Evolutionary conservation across 2,888 invertebrate species (phyloP).

Genomic region (Tenthredo distinguenda): DNA sequence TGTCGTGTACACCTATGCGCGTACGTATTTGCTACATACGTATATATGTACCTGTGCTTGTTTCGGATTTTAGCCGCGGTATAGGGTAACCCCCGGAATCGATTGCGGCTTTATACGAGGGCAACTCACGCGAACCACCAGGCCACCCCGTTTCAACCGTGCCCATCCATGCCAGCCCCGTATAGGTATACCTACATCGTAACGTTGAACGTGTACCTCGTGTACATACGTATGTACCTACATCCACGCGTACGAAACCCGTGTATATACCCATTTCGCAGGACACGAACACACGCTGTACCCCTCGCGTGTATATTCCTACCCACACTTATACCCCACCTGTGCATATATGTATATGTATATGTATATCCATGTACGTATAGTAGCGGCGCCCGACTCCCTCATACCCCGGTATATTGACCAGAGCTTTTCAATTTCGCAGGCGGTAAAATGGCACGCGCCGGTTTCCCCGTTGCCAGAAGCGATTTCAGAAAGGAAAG

Average conservation of each 20-base stretch:
- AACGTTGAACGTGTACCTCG: background rate
- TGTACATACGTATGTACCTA: background rate
- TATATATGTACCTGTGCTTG: background rate
- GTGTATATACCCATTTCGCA: background rate
- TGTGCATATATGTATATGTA: background rate
- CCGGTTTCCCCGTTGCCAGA: conserved; percentile 18
- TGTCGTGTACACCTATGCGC: background rate
- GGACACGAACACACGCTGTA: background rate
- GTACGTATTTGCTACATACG: background rate
- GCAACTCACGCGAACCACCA: conserved; percentile 44
- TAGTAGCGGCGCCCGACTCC: background rate
- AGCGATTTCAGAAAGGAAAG: conserved; percentile 21
- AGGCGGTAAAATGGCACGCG: conserved; percentile 42
- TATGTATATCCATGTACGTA: background rate
- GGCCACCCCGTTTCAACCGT: conserved; percentile 21
- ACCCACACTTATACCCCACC: background rate
- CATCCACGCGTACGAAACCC: background rate
- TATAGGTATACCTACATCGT: background rate
- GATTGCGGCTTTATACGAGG: conserved; percentile 51
- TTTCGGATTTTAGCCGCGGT: conserved; percentile 35
- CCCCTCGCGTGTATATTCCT: no score
- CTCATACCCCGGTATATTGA: conserved; percentile 28
- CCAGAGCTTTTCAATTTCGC: conserved; percentile 50
- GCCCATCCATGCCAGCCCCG: conserved; percentile 19
- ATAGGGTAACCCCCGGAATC: conserved; percentile 48